phyloP scores from a whole-genome alignment of 1,140 invertebrate genomes.

The Mya arenaria region DNA sequence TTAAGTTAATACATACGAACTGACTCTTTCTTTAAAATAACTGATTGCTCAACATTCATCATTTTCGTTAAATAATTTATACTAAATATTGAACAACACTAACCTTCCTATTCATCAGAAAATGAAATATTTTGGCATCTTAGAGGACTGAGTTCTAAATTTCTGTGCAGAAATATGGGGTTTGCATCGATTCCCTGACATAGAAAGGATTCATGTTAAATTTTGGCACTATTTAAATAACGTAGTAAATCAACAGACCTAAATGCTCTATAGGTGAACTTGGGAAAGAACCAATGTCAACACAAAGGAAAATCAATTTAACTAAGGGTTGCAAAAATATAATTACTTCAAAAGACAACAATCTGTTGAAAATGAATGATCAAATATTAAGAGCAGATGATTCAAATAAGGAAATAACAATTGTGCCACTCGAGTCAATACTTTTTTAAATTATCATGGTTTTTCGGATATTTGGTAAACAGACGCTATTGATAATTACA shows the following conservation, averaged over 20 bases:
- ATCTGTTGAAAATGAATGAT: neutral
- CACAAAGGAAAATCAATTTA: neutral
- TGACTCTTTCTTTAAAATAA: too few relatives aligned
- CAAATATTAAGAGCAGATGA: neutral
- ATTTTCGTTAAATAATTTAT: neutral
- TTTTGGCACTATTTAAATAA: neutral
- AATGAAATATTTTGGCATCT: neutral
- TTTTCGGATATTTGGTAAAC: neutral
- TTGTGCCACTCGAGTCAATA: neutral
- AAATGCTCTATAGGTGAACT: neutral
- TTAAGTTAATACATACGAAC: too few relatives aligned
- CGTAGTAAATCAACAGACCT: neutral
- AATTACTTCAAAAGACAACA: too few relatives aligned
- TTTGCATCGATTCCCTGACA: neutral
- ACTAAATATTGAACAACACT: neutral
- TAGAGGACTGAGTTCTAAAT: neutral
- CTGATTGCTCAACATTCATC: constrained; percentile 9
- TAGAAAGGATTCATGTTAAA: neutral
- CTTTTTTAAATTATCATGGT: neutral
- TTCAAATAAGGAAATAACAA: neutral
- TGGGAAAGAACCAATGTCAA: neutral
- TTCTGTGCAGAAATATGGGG: neutral
- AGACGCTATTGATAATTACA: neutral
- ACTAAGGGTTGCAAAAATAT: neutral
- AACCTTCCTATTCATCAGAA: neutral